phyloP scores from a whole-genome alignment of 2,888 invertebrate genomes.

The Eumacrocentrus americanus region DNA sequence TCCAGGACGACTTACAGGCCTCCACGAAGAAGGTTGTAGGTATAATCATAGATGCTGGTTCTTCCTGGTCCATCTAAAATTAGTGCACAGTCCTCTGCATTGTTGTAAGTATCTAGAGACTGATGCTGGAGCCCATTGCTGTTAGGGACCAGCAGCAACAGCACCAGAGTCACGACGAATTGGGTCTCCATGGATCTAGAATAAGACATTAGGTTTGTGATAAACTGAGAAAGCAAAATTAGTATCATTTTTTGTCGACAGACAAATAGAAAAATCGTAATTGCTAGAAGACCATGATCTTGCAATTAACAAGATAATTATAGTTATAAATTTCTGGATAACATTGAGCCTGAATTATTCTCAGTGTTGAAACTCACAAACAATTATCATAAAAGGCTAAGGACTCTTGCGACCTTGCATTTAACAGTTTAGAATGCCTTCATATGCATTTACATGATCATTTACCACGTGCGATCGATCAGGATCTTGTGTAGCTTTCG shows the following conservation, averaged over 20 bases:
- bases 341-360: not conserved
- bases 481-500: conserved; percentile 3
- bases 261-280: conserved; percentile 19
- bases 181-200: too few species aligned
- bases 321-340: not conserved
- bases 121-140: conserved; percentile 49
- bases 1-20: conserved; percentile 71
- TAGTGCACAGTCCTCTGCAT: conserved; percentile 77
- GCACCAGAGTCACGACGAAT: too few species aligned
- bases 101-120: conserved; percentile 45
- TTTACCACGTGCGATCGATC: not conserved
- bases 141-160: conserved; percentile 36
- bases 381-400: not conserved
- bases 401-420: conserved; percentile 3
- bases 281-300: not conserved
- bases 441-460: not conserved
- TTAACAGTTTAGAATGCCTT: conserved; percentile 8
- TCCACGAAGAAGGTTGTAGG: conserved; percentile 81
- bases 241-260: too few species aligned
- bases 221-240: too few species aligned
- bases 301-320: not conserved
- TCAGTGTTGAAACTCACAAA: not conserved
- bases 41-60: conserved; percentile 83
- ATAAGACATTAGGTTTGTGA: too few species aligned
- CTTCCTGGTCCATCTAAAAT: conserved; percentile 78